Base-by-base conservation (phyloP, 2,113 vertebrate genomes). In the Leuciscus idus region DNA sequence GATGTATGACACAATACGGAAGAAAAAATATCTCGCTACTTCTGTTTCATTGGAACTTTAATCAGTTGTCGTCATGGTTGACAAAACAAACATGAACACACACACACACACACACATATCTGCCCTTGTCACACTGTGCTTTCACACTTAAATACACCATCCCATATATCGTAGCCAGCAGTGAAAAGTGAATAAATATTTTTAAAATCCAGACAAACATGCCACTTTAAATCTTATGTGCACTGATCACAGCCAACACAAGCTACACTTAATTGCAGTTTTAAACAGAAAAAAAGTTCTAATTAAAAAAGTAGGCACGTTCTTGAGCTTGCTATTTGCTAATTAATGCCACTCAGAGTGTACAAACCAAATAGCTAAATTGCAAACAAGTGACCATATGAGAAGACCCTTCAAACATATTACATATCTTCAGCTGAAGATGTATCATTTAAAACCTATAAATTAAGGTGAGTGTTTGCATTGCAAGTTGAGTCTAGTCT, bases 101-200 rank as follows among this genome's bases (percentile, higher is more conserved):
- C 15, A 43, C 30, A 46, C 39, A 76, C 57, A 50, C n/a, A 66
- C 8, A 39, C 13, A 6, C 33, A 23, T 21, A 23, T 43, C 21
- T 73, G 9, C 33, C 59, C 8, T 81, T 28, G 23, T 66, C 21
- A 81, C 61, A 70, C 62, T 15, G 5, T 48, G 19, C 62, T 55
- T 68, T 82, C 64, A 82, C 81, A 82, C 81, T 36, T 52, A 70
- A 70, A 68, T 81, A 64, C 33, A 48, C n/a, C 1, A 2, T 30
- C 33, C 50, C 26, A 15, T 52, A 26, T 46, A 46, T 19, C 8
- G 10, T 81, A 66, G 17, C 59, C 39, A 48, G 57, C n/a, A 48
- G 11, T 48, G 19, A 66, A 64, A 46, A 6, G 28, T 36, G 33
- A 36, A 43, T 81, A 81, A 64, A 81, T 81, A 81, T n/a, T 39